Base-by-base conservation (phyloP, 2,797 vertebrate genomes). In the Poecilia wingei region DNA sequence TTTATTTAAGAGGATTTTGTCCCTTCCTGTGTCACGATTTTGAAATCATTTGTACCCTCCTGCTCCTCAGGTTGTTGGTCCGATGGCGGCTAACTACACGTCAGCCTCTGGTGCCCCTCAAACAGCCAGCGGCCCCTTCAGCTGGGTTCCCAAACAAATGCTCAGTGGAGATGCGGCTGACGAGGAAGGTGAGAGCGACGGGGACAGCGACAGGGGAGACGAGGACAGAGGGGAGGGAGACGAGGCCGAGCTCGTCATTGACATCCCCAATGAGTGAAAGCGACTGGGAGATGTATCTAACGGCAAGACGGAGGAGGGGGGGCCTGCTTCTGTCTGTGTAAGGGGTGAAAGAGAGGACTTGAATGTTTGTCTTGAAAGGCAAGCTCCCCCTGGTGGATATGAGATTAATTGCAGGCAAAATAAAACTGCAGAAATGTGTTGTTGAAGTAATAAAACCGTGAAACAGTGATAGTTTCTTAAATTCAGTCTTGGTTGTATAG, bases 81-180 rank as follows among this genome's bases (percentile, higher is more conserved):
- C 93, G 4, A 83, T 95, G 84, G 85, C 93, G n/a, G 88, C 96
- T 22, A 96, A 95, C 92, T 96, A 95, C 91, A 89, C 94, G 78
- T 91, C 95, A 74, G 90, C 90, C 77, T 82, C 93, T 6, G 79
- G 89, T 0, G 89, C 92, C 10, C 82, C 95, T 22, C 88, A 91
- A 0, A 80, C 92, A 43, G 92, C 88, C 84, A 94, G 68, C 59
- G 92, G 88, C 81, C 96, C 89, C 69, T 97, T 96, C 95, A 97
- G 96, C 90, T 97, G 97, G 79, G 97, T 98, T 74, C 97, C 97
- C 33, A 94, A 96, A 87, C 97, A 98, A 91, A 98, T 98, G 97
- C 96, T 98, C 72, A 98, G 97, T 9, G 97, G 97, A 6, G 94
- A 97, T 1, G 93, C 95, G 0, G 94, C 95, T 1, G 96, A 97